Percentiles rank a stretch among this genome's conserved stretches.
Evolutionary conservation across 2,888 invertebrate species (phyloP).

Genomic region (Belgica antarctica): DNA sequence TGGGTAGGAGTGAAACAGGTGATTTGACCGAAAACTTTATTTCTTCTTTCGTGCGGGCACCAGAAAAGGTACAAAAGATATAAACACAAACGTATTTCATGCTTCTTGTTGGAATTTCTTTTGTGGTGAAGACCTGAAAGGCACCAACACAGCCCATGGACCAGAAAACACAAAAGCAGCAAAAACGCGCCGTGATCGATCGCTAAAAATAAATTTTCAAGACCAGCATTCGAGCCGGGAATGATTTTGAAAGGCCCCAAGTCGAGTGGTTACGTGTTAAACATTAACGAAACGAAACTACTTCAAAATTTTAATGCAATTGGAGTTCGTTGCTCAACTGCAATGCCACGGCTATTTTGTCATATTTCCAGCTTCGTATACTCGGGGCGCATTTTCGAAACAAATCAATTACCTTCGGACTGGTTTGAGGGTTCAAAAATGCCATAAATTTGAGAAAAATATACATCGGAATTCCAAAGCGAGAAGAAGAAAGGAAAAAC

Average conservation of each 20-base stretch:
- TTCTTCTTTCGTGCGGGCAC: conserved; percentile 1
- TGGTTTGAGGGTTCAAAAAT: neutral
- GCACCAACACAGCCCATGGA: conserved; percentile 29
- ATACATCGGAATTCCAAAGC: neutral
- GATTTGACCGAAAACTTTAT: conserved; percentile 17
- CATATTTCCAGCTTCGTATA: no score
- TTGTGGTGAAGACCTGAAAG: conserved; percentile 10
- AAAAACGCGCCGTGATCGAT: conserved; percentile 22
- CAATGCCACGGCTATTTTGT: no score
- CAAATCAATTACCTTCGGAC: conserved; percentile 28
- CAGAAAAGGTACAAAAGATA: conserved; percentile 1
- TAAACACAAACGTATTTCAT: neutral
- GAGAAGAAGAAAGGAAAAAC: conserved; percentile 9
- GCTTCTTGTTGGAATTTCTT: conserved; percentile 42
- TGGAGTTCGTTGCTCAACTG: no score
- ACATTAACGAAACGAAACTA: no score
- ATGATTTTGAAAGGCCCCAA: no score
- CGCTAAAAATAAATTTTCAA: neutral
- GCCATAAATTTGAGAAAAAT: conserved; percentile 16
- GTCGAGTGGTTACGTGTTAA: no score
- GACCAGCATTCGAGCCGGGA: no score
- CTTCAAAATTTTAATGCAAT: no score
- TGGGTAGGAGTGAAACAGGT: conserved; percentile 37
- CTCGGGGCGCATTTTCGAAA: no score
- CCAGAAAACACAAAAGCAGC: no score